phyloP scores from a whole-genome alignment of 2,888 invertebrate species.

The Tetramorium bicarinatum region DNA sequence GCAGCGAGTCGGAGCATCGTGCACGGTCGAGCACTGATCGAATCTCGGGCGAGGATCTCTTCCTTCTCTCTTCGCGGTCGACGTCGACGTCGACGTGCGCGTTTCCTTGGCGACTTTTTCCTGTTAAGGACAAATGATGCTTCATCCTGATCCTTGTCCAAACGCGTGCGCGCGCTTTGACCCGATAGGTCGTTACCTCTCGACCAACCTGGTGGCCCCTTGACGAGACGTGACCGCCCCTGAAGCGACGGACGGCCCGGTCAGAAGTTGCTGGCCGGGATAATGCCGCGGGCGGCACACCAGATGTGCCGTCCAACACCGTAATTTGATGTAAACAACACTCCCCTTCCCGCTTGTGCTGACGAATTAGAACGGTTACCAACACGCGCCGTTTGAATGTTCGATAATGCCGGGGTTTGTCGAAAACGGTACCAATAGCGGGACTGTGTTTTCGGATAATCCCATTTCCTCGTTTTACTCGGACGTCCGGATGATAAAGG shows the following conservation, averaged over 20 bases:
- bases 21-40: constrained; percentile 63
- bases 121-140: constrained; percentile 55
- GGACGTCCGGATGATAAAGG: constrained; percentile 24
- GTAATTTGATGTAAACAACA: constrained; percentile 51
- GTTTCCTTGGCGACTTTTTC: constrained; percentile 64
- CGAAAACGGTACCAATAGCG: constrained; percentile 34
- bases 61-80: constrained; percentile 49
- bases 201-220: constrained; percentile 72
- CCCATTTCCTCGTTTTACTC: constrained; percentile 15
- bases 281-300: constrained; percentile 44
- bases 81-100: constrained; percentile 61
- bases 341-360: not conserved
- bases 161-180: constrained; percentile 57
- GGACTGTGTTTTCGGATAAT: constrained; percentile 33
- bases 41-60: constrained; percentile 70
- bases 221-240: constrained; percentile 77
- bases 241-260: constrained; percentile 62
- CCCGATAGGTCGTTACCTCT: constrained; percentile 75
- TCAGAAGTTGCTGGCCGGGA: constrained; percentile 20
- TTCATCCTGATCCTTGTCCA: constrained; percentile 46
- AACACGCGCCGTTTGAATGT: constrained; percentile 25
- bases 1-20: constrained; percentile 34
- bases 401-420: not conserved
- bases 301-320: constrained; percentile 45
- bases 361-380: constrained; percentile 35